phyloP scores from a whole-genome alignment of 2,113 vertebrate species.

The Philantomba maxwellii region DNA sequence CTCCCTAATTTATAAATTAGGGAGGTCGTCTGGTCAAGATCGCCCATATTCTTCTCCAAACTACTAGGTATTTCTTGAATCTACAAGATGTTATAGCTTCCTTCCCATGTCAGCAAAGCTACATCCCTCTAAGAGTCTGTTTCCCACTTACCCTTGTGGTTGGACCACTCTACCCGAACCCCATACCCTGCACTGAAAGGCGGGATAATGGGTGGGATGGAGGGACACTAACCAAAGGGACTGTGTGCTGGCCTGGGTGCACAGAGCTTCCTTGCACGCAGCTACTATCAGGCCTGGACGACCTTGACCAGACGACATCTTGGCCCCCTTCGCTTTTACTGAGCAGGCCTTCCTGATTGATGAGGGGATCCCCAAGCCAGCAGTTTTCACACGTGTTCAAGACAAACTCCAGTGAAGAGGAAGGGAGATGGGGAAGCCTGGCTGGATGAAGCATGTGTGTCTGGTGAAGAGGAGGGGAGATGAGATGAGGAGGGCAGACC shows the following conservation, averaged over 20 bases:
- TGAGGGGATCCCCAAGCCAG: background rate
- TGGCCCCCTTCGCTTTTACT: background rate
- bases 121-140: background rate
- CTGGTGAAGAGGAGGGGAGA: background rate
- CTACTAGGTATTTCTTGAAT: background rate
- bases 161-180: background rate
- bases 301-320: background rate
- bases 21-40: too few species aligned
- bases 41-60: background rate
- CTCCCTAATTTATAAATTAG: background rate
- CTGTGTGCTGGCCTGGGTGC: background rate
- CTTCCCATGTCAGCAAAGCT: background rate
- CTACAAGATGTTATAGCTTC: background rate
- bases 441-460: fast-evolving
- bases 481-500: background rate
- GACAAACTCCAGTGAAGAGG: background rate
- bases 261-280: background rate
- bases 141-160: background rate
- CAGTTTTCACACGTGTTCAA: background rate
- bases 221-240: background rate
- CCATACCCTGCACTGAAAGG: background rate
- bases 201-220: background rate
- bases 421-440: background rate
- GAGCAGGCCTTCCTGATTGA: background rate
- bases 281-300: background rate